Evolutionary conservation across 2,888 invertebrate genomes (phyloP).

Genomic region (Drosophila gaucha): DNA sequence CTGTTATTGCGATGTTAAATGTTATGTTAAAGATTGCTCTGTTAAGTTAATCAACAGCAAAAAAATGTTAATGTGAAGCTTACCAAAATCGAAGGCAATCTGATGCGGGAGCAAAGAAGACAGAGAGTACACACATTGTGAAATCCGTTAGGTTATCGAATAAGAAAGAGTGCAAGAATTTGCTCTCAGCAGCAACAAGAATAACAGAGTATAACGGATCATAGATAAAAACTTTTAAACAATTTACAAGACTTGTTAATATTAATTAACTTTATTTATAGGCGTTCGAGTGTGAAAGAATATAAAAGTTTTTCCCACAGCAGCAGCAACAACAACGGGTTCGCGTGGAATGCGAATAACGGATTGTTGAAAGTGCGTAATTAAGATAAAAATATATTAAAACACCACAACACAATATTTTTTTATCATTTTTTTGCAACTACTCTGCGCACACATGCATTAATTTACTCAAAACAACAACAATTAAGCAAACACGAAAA

Average conservation of each 20-base stretch:
- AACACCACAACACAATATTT: background rate
- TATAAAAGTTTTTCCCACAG: background rate
- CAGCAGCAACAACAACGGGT: background rate
- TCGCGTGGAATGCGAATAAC: background rate
- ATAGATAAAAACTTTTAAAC: background rate
- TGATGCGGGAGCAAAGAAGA: background rate
- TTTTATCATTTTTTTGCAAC: background rate
- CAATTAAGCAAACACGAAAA: background rate
- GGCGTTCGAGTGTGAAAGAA: background rate
- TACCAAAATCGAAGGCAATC: slow-evolving; percentile 2
- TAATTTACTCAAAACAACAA: background rate
- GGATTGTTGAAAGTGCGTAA: background rate
- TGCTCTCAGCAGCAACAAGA: background rate
- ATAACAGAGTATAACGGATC: background rate
- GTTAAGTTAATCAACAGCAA: background rate
- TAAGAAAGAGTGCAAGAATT: background rate
- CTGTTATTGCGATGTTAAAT: background rate
- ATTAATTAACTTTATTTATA: background rate
- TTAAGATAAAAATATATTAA: background rate
- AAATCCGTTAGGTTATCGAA: background rate
- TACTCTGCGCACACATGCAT: background rate
- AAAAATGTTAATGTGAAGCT: background rate
- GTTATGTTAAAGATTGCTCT: background rate
- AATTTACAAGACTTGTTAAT: background rate
- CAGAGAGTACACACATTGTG: background rate